Percentiles rank a stretch among this genome's conserved stretches.
Conservation (phyloP, 1,140 invertebrate genomes). For the Leptopilina clavipes region DNA sequence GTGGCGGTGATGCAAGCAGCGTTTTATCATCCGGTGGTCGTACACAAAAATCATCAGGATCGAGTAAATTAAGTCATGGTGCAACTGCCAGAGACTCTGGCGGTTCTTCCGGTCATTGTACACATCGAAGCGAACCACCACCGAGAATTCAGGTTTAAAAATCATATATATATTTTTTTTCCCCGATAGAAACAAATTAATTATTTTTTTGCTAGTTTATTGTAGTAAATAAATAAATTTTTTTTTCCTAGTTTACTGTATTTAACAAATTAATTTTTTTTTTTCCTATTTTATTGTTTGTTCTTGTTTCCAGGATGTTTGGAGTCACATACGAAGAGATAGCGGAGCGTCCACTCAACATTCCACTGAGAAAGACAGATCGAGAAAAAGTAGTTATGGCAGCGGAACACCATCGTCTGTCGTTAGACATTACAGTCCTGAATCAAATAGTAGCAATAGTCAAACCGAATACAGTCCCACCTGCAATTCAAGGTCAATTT, state of each 20-base stretch:
- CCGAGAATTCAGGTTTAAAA: conserved; percentile 70
- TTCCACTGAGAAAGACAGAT: conserved; percentile 71
- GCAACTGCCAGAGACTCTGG: conserved; percentile 80
- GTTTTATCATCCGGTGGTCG: conserved; percentile 71
- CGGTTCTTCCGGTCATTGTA: conserved; percentile 85
- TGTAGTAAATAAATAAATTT: no score
- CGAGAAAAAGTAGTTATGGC: conserved; percentile 69
- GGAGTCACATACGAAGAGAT: conserved; percentile 75
- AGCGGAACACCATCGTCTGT: conserved; percentile 66
- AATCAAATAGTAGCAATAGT: conserved; percentile 71
- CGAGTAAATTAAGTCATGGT: conserved; percentile 73
- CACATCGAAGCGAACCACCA: conserved; percentile 83
- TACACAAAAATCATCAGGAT: conserved; percentile 73
- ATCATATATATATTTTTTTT: conserved; percentile 15
- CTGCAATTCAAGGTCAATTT: conserved; percentile 68
- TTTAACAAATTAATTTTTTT: no score
- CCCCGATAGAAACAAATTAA: neutral
- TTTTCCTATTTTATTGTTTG: no score
- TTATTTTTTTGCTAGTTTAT: no score
- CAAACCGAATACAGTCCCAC: conserved; percentile 72
- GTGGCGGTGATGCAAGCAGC: conserved; percentile 71
- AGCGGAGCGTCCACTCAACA: conserved; percentile 83
- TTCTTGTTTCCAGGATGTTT: conserved; percentile 64
- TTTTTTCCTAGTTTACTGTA: no score
- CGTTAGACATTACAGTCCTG: conserved; percentile 68